These are phyloP conservation scores for Mastacembelus armatus DNA, from an alignment of 2,797 vertebrate genomes.

Conservation along the genomic window DNA sequence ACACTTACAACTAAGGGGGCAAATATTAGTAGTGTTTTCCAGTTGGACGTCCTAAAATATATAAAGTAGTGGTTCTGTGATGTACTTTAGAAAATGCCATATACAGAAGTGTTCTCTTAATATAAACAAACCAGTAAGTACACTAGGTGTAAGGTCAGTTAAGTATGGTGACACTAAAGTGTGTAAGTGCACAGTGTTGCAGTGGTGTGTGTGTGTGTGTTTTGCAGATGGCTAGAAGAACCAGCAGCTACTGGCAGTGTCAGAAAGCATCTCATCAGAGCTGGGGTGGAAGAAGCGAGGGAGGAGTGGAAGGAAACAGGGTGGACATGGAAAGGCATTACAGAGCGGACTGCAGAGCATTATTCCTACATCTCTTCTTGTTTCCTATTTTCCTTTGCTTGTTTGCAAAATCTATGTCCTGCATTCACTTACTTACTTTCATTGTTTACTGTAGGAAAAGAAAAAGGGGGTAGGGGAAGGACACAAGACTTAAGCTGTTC, in stretches of 20 bases:
- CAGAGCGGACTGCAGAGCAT: too few relatives aligned
- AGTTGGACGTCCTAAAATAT: too few relatives aligned
- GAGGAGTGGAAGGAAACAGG: slow-evolving; percentile 29
- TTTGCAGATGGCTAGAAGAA: slow-evolving; percentile 69
- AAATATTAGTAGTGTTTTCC: too few relatives aligned
- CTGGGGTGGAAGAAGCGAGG: slow-evolving; percentile 31
- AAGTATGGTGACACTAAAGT: too few relatives aligned
- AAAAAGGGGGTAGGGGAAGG: neutral
- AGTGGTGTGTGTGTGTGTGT: slow-evolving; percentile 24
- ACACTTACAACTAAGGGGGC: too few relatives aligned
- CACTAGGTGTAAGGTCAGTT: too few relatives aligned
- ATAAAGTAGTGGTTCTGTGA: neutral
- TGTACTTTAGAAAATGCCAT: neutral
- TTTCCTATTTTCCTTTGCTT: neutral
- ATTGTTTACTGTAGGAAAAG: neutral
- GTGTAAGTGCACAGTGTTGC: slow-evolving; percentile 1
- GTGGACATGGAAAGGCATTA: too few relatives aligned
- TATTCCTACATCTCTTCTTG: slow-evolving; percentile 3
- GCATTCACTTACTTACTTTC: neutral
- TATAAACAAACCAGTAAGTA: too few relatives aligned
- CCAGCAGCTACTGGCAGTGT: slow-evolving; percentile 72
- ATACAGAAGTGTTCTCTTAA: too few relatives aligned
- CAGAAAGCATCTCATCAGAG: slow-evolving; percentile 74
- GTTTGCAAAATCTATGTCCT: neutral
- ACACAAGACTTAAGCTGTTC: neutral